Conservation (phyloP, 2,113 vertebrate genomes). For the Misgurnus anguillicaudatus region DNA sequence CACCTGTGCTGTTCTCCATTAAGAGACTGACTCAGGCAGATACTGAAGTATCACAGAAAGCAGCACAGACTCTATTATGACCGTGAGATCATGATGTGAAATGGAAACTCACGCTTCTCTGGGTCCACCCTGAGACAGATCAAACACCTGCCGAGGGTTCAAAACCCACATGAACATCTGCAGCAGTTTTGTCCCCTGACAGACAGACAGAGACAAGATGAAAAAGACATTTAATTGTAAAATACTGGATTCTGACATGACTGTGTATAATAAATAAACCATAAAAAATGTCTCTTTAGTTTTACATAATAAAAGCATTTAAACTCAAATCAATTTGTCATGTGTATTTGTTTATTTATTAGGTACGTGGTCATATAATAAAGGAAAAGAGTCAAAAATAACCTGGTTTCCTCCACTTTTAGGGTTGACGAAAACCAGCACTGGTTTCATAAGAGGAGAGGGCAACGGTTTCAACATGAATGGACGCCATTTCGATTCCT, state of each 20-base stretch:
- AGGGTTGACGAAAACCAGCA: constrained; percentile 97
- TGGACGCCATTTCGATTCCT: constrained; percentile 95
- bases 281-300: too few species aligned
- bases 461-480: constrained; percentile 95
- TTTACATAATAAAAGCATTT: too few species aligned
- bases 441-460: constrained; percentile 96
- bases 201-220: neutral
- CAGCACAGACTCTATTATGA: constrained; percentile 12
- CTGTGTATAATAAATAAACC: too few species aligned
- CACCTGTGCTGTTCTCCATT: neutral
- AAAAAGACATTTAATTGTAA: too few species aligned
- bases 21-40: constrained; percentile 25
- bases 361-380: too few species aligned
- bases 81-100: neutral
- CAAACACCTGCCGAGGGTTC: constrained; percentile 97
- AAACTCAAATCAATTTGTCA: too few species aligned
- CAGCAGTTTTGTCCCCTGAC: constrained; percentile 91
- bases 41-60: constrained; percentile 19
- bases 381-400: neutral
- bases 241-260: too few species aligned
- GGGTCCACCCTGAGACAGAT: constrained; percentile 94
- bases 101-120: constrained; percentile 89
- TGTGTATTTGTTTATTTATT: too few species aligned
- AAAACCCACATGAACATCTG: constrained; percentile 99
- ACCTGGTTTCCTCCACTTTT: constrained; percentile 99